Base-by-base conservation (phyloP, 2,113 vertebrate genomes). In the Corydoras sp. region DNA sequence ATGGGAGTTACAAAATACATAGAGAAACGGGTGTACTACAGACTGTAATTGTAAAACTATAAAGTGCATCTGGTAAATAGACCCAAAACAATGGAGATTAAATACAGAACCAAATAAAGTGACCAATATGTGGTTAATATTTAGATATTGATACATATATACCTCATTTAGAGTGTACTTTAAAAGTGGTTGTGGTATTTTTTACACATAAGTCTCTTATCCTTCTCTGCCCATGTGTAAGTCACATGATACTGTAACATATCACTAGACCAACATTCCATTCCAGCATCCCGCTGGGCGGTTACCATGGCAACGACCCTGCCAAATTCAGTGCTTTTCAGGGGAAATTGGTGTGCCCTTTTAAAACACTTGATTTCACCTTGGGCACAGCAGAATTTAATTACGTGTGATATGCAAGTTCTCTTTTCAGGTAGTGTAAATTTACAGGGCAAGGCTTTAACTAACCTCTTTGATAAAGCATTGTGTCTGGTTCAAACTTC, bases 381-480 rank as follows among this genome's bases (percentile, higher is more conserved):
- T 10, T 59, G 10, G 10, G 55, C 53, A 58, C 9, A 65, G 29
- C 35, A 15, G n/a, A 5, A 56, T 48, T 43, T 29, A 49, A 35
- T 64, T 43, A 35, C 30, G 15, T 50, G 64, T 75, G 3, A 18
- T 15, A 65, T 64, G 62, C 29, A 59, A 1, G 18, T 50, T 65
- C 48, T 62, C 51, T 49, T 58, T 15, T n/a, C 29, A 73, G 0
- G 7, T 51, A 51, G 7, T 51, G 11, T 51, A 51, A 9, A 11
- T 11, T 29, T 14, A 10, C 62, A 24, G 58, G 29, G 53, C 60
- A 74, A 35, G 68, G 9, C 29, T 89, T 93, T 90, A 81, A 98
- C 94, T 90, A 81, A 98, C 97, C 97, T 93, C 92, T 95, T 82
- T 90, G 90, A 62, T 90, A 92, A 12, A 98, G 86, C 51, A 83